Conservation (phyloP, 2,888 invertebrate genomes). For the Pseudoips prasinana region DNA sequence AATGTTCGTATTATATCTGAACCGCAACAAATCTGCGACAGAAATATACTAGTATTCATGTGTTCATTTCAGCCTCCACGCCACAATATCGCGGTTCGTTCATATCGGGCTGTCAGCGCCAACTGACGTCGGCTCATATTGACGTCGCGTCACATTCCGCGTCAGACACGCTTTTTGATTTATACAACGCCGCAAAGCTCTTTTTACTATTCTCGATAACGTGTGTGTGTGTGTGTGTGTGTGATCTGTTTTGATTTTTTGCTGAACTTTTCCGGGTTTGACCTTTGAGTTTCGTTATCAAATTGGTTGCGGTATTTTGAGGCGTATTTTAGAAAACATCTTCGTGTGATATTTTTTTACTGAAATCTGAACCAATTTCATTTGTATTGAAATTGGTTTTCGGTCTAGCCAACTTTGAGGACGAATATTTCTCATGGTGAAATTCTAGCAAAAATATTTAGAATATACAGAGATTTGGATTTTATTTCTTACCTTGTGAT, state of each 20-base stretch:
- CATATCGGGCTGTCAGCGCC: conserved; percentile 30
- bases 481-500: no score
- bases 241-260: background rate
- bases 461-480: no score
- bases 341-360: no score
- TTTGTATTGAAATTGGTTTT: no score
- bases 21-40: no score
- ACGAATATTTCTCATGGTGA: no score
- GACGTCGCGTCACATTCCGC: conserved; percentile 28
- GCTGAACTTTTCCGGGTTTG: background rate
- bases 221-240: conserved; percentile 2
- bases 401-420: no score
- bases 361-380: no score
- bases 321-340: no score
- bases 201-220: conserved; percentile 13
- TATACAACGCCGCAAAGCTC: conserved; percentile 14
- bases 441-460: no score
- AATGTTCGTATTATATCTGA: no score
- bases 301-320: no score
- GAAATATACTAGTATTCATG: conserved; percentile 8
- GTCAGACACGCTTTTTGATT: conserved; percentile 29
- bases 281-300: background rate
- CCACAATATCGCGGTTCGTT: conserved; percentile 23
- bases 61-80: conserved; percentile 23
- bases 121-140: conserved; percentile 31